Base-by-base conservation (phyloP, 2,113 vertebrate genomes). In the Microtus pennsylvanicus region DNA sequence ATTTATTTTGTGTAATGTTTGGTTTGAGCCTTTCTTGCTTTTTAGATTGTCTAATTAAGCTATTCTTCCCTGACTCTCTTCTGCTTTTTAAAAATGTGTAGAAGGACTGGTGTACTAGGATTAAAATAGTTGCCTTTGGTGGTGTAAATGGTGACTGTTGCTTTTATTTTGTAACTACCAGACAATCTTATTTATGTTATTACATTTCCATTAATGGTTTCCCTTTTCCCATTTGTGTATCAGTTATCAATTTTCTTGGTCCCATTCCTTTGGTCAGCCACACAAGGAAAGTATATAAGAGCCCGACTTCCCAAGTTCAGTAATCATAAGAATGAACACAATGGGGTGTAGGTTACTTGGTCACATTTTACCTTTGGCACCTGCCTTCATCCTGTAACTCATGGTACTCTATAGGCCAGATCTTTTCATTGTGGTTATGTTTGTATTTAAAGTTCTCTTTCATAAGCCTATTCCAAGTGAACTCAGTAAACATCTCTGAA, bases 11-110 rank as follows among this genome's bases (percentile, higher is more conserved):
- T n/a, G 55, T 38, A 42, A 47, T 55, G 50, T 75, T 33, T 0
- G 9, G 38, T 58, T 95, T 97, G 55, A 28, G 7, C 0, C 42
- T 81, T 0, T 3, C 58, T 75, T 77, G 82, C 86, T 95, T 96
- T 88, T 98, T 95, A 12, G 69, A 94, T 81, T 94, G 16, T 94
- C 95, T 45, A 16, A 19, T 72, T 83, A 42, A 63, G 33, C 81
- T 74, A 0, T 47, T 97, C 72, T 97, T 97, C 97, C 95, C 95
- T 97, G 86, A 13, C 61, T 94, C 86, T 82, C 74, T 0, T 86
- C 89, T 78, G 75, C 1, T 88, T 91, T 96, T 83, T 0, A 22
- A 33, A 13, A 91, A 21, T 88, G 3, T 96, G 22, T 50, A 55
- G 72, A 94, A 77, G 83, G 33, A n/a, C 87, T 72, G 0, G 65